These are phyloP conservation scores for Diadegma fenestrale DNA, from an alignment of 2,888 invertebrate species.

Conservation along the genomic window DNA sequence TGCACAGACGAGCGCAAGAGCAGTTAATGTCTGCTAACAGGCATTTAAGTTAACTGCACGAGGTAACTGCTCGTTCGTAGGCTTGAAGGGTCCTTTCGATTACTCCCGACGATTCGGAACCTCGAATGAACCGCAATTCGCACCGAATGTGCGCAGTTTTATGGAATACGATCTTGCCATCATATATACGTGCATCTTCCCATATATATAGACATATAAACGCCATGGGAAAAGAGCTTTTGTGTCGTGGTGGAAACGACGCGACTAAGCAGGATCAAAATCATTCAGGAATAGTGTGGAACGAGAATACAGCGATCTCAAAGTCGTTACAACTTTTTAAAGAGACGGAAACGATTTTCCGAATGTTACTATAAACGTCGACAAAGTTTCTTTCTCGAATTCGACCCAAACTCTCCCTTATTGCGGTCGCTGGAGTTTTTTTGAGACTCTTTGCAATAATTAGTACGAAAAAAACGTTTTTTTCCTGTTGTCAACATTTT, in stretches of 20 bases:
- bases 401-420: not conserved
- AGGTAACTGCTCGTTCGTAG: conserved; percentile 84
- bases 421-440: not conserved
- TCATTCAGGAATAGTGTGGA: not conserved
- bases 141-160: conserved; percentile 77
- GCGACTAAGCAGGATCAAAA: conserved; percentile 24
- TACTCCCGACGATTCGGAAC: conserved; percentile 74
- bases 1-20: conserved; percentile 52
- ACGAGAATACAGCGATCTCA: conserved; percentile 8
- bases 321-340: conserved; percentile 45
- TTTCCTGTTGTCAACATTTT: not conserved
- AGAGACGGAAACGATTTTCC: not conserved
- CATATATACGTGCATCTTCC: not conserved
- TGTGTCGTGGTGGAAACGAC: not conserved
- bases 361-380: conserved; percentile 4
- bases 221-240: conserved; percentile 7
- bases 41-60: conserved; percentile 84
- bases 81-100: conserved; percentile 84
- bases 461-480: not conserved
- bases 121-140: conserved; percentile 49
- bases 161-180: conserved; percentile 77
- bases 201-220: not conserved
- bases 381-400: not conserved
- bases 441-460: not conserved
- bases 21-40: conserved; percentile 84